These are phyloP conservation scores for Limnephilus auricula DNA, from an alignment of 2,888 invertebrate genomes.

Conservation along the genomic window DNA sequence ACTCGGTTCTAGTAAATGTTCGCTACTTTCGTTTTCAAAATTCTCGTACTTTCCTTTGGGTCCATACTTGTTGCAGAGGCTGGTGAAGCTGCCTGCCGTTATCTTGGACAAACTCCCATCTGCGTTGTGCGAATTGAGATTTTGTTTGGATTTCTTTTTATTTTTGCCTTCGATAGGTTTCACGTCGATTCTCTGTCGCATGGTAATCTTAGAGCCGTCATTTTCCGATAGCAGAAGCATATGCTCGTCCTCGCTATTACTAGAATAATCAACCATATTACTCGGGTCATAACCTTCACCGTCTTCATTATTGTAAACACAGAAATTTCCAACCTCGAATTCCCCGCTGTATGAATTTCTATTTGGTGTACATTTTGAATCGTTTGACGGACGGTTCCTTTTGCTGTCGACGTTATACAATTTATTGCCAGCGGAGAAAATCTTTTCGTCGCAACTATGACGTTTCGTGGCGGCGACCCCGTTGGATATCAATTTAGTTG, in stretches of 20 bases:
- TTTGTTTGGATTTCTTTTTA: conserved; percentile 68
- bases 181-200: conserved; percentile 68
- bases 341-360: conserved; percentile 66
- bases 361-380: conserved; percentile 43
- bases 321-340: conserved; percentile 71
- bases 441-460: conserved; percentile 66
- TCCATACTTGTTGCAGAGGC: conserved; percentile 71
- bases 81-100: conserved; percentile 72
- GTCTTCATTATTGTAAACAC: conserved; percentile 67
- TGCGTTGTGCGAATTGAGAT: conserved; percentile 68
- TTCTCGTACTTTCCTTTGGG: conserved; percentile 73
- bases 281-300: conserved; percentile 48
- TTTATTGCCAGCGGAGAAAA: conserved; percentile 64
- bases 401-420: background rate
- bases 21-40: conserved; percentile 76
- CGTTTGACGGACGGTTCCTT: conserved; percentile 3
- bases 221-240: conserved; percentile 75
- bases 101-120: conserved; percentile 71
- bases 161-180: conserved; percentile 69
- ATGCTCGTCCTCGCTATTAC: conserved; percentile 76
- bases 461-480: conserved; percentile 65
- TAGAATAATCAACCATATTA: conserved; percentile 71
- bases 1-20: conserved; percentile 69
- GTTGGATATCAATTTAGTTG: background rate
- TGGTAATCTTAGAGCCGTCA: conserved; percentile 75